Base-by-base conservation (phyloP, 2,797 vertebrate species). In the Sternarchorhynchus goeldii region DNA sequence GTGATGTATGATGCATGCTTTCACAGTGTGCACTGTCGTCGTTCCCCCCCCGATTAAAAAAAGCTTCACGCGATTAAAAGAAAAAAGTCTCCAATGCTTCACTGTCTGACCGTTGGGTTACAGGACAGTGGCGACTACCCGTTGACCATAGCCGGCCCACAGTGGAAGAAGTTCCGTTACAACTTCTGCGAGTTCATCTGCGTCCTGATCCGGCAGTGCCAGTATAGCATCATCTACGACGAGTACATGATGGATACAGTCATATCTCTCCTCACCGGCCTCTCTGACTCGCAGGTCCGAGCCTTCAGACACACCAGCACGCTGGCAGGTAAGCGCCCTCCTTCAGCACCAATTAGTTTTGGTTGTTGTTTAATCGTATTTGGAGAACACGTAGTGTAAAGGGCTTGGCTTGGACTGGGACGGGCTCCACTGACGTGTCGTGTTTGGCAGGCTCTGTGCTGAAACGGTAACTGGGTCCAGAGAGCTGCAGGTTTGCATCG, bases 171-270 rank as follows among this genome's bases (percentile, higher is more conserved):
- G 86, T 99, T 99, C 86, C 95, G 98, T 85, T 96, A 96, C 89
- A 99, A 99, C 88, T 99, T 99, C 91, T 99, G 97, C 20, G 98
- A 99, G 93, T 99, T 99, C 84, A 99, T 99, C 85, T 95, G 96
- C 39, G 98, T 99, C 21, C 87, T 99, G 88, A 99, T 99, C 85
- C 96, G 97, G 63, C 98, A 99, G 88, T 99, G 98, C 88, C 98
- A 99, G 84, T 99, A 99, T 90, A 99, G 97, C 93, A 99, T 99
- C 89, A 99, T 99, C 90, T 99, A 99, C 66, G 98, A 99, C 79
- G 98, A 99, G 87, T 99, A 99, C 92, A 99, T 99, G 97, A 99
- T 99, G 97, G 98, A 99, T 90, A 99, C 98, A 0, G 98, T 99
- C 73, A 99, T 99, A 88, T 99, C 97, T 16, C 95, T 99, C 86